Evolutionary conservation across 2,113 vertebrate species (phyloP).

Genomic region (Odontesthes bonariensis): DNA sequence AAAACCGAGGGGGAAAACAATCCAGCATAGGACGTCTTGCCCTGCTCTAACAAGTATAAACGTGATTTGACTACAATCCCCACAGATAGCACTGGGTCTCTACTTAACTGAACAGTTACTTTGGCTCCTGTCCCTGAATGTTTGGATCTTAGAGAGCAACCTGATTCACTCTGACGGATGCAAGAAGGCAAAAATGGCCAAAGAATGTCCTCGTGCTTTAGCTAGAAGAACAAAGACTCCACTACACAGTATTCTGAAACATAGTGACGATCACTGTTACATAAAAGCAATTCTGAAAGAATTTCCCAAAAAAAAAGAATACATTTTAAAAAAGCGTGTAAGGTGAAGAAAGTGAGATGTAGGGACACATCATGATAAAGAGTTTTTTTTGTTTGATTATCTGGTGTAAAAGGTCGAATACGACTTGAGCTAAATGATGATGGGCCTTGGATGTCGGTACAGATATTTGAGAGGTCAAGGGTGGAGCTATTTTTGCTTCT

Average conservation of each 20-base stretch:
- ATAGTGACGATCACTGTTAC: conserved; percentile 2
- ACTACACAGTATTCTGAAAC: conserved; percentile 20
- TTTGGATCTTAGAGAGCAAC: conserved; percentile 12
- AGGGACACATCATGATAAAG: conserved; percentile 26
- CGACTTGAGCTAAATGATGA: conserved; percentile 29
- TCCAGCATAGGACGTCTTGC: neutral
- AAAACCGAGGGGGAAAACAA: neutral
- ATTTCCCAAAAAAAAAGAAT: conserved; percentile 27
- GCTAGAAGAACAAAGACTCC: conserved; percentile 51
- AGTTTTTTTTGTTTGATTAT: conserved; percentile 3
- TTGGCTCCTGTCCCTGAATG: conserved; percentile 38
- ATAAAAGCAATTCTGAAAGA: neutral
- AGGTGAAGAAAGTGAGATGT: conserved; percentile 6
- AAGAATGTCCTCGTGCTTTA: conserved; percentile 44
- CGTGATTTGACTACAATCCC: conserved; percentile 30
- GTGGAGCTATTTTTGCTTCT: conserved; percentile 31
- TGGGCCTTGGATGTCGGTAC: conserved; percentile 13
- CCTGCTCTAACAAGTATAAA: conserved; percentile 14
- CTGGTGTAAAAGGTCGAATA: conserved; percentile 14
- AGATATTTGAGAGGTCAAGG: conserved; percentile 22
- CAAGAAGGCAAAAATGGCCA: conserved; percentile 33
- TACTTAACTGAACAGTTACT: conserved; percentile 35
- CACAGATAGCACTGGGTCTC: conserved; percentile 55
- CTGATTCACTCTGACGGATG: neutral
- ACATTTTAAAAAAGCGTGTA: neutral